These are phyloP conservation scores for Lindbergichthys nudifrons DNA, from an alignment of 2,797 vertebrate genomes.

Conservation along the genomic window DNA sequence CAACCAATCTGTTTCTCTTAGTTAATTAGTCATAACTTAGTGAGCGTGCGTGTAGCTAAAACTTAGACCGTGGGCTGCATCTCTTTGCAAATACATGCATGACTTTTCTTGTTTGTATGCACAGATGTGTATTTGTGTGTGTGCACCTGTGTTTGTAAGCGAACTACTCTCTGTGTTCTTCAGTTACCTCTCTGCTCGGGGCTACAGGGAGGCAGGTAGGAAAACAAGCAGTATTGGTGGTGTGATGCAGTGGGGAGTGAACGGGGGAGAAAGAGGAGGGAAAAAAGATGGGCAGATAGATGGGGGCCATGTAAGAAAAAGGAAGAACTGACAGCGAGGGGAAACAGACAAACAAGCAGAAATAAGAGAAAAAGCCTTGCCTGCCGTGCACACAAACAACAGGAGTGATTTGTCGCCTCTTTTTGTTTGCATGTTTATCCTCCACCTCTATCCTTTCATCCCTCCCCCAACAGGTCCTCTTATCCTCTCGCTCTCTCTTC, in stretches of 20 bases:
- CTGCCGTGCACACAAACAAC: constrained; percentile 60
- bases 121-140: constrained; percentile 45
- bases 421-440: constrained; percentile 80
- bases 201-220: constrained; percentile 73
- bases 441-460: constrained; percentile 73
- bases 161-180: constrained; percentile 62
- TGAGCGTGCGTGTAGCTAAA: constrained; percentile 23
- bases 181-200: constrained; percentile 70
- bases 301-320: constrained; percentile 57
- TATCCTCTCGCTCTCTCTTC: constrained; percentile 71
- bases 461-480: constrained; percentile 77
- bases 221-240: constrained; percentile 58
- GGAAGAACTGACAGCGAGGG: constrained; percentile 62
- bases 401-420: constrained; percentile 75
- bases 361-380: constrained; percentile 57
- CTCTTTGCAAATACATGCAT: constrained; percentile 31
- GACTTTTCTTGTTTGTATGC: constrained; percentile 55
- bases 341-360: constrained; percentile 63
- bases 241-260: constrained; percentile 56
- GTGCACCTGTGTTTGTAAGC: constrained; percentile 31
- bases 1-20: constrained; percentile 25
- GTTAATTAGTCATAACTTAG: constrained; percentile 36
- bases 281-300: constrained; percentile 55
- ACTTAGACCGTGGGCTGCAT: constrained; percentile 8
- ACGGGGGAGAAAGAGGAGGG: constrained; percentile 17